A percentile compares a stretch with the other conserved stretches of the same genome.
phyloP scores from a whole-genome alignment of 2,888 invertebrate species.

The Neria commutata region DNA sequence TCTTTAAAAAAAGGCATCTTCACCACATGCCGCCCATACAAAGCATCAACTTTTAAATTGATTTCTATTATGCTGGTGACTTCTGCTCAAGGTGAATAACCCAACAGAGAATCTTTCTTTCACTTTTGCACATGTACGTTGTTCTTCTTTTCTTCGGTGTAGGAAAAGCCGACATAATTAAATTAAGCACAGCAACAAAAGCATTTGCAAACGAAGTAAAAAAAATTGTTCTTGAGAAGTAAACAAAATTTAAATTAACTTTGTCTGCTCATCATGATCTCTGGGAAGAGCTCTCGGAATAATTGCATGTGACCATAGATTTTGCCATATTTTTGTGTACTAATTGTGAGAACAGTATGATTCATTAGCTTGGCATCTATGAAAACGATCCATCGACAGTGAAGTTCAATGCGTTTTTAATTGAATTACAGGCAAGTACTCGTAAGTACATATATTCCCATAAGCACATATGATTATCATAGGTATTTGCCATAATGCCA shows the following conservation, averaged over 20 bases:
- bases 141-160: background rate
- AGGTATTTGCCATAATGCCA: background rate
- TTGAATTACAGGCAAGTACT: background rate
- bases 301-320: too few relatives aligned
- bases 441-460: too few relatives aligned
- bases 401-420: background rate
- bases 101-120: too few relatives aligned
- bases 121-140: too few relatives aligned
- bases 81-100: constrained; percentile 1
- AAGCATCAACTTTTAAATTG: background rate
- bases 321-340: background rate
- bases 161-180: background rate
- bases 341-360: background rate
- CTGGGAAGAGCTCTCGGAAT: too few relatives aligned
- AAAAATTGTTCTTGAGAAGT: too few relatives aligned
- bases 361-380: background rate
- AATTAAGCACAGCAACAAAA: too few relatives aligned
- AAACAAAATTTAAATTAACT: too few relatives aligned
- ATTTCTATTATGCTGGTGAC: background rate
- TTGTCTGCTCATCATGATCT: too few relatives aligned
- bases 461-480: too few relatives aligned
- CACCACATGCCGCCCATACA: background rate
- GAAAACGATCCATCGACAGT: background rate
- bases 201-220: too few relatives aligned
- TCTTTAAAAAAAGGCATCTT: too few relatives aligned